These are phyloP conservation scores for Triplophysa siluroides DNA, from an alignment of 2,113 vertebrate species.

Conservation along the genomic window DNA sequence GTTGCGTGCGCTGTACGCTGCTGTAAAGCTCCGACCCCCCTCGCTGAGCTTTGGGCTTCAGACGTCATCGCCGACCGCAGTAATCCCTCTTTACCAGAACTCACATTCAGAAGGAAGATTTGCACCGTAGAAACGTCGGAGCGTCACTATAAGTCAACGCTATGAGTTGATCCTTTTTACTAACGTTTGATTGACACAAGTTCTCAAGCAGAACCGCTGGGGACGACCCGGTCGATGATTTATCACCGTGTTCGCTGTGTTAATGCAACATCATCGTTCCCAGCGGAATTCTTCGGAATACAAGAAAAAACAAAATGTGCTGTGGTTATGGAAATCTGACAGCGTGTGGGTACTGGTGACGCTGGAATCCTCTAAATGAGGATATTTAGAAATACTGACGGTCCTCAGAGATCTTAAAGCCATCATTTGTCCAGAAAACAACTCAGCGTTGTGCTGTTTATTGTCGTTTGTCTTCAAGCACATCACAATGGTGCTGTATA, in stretches of 20 bases:
- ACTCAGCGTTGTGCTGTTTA: constrained; percentile 11
- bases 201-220: constrained; percentile 16
- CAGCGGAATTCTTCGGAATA: constrained; percentile 24
- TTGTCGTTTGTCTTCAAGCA: constrained; percentile 18
- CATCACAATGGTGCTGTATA: constrained; percentile 10
- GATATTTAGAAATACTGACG: constrained; percentile 20
- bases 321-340: constrained; percentile 40
- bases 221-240: constrained; percentile 38
- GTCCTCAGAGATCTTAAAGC: not conserved
- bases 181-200: constrained; percentile 8
- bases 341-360: constrained; percentile 17
- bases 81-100: constrained; percentile 43
- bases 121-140: constrained; percentile 33
- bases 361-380: constrained; percentile 26
- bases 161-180: constrained; percentile 31
- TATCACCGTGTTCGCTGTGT: constrained; percentile 14
- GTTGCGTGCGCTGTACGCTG: not conserved
- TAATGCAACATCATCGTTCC: constrained; percentile 18
- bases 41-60: not conserved
- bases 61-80: constrained; percentile 37
- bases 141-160: constrained; percentile 13
- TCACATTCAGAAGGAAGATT: constrained; percentile 16
- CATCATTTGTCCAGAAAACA: constrained; percentile 13
- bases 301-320: constrained; percentile 28
- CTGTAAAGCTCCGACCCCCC: constrained; percentile 13